A percentile compares a stretch with the other conserved stretches of the same genome.
These are phyloP conservation scores for Etheostoma spectabile DNA, from an alignment of 2,113 vertebrate species.

Conservation along the genomic window DNA sequence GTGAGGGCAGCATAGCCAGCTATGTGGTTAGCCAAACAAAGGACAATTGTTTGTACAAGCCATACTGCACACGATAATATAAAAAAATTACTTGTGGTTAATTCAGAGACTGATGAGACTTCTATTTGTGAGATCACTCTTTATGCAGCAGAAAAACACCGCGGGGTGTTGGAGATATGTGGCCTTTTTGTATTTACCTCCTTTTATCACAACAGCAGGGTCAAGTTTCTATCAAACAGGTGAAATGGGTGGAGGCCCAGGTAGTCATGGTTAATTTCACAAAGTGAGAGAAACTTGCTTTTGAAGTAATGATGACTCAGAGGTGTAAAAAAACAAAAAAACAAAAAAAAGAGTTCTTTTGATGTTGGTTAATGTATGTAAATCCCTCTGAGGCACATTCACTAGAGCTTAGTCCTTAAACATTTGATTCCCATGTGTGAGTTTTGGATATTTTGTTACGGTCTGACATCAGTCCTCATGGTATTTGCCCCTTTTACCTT, in stretches of 20 bases:
- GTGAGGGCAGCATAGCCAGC: conserved; percentile 3
- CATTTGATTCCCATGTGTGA: conserved; percentile 31
- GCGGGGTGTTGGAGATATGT: background rate
- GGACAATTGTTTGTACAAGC: conserved; percentile 49
- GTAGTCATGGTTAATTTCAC: conserved; percentile 45
- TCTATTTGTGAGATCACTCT: background rate
- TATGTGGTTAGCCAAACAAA: conserved; percentile 54
- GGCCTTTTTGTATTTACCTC: background rate
- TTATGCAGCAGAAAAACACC: conserved; percentile 6
- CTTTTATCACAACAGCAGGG: conserved; percentile 7
- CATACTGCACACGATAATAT: conserved; percentile 27
- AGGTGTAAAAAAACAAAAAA: conserved; percentile 37
- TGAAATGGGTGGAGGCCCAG: background rate
- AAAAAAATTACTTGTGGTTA: conserved; percentile 5
- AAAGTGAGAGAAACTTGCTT: conserved; percentile 32
- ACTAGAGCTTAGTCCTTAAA: conserved; percentile 38
- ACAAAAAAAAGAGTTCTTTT: conserved; percentile 45
- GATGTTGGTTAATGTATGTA: conserved; percentile 64
- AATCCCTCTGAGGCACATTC: conserved; percentile 57
- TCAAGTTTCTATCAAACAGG: conserved; percentile 11
- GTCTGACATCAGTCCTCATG: conserved; percentile 15
- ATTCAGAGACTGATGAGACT: conserved; percentile 5
- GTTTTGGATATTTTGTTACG: conserved; percentile 30
- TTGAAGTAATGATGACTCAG: conserved; percentile 55
- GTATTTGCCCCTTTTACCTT: conserved; percentile 15